phyloP scores from a whole-genome alignment of 2,888 invertebrate genomes.

The Adelphocoris suturalis region DNA sequence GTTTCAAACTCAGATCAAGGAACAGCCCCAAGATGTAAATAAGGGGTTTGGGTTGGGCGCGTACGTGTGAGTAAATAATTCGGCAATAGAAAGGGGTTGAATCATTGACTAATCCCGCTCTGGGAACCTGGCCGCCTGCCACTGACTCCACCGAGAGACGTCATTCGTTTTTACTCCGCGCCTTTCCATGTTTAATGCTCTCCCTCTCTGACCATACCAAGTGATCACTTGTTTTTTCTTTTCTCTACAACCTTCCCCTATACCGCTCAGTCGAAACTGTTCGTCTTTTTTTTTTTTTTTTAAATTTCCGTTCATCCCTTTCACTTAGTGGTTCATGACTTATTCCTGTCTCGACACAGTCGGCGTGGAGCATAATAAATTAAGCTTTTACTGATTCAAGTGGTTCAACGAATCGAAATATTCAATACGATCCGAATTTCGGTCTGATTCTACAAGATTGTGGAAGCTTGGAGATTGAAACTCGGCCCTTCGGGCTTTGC shows the following conservation, averaged over 20 bases:
- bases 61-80: constrained; percentile 71
- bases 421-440: not conserved
- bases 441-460: no score
- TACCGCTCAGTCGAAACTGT: constrained; percentile 13
- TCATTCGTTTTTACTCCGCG: constrained; percentile 67
- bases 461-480: no score
- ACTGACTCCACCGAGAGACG: constrained; percentile 53
- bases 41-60: constrained; percentile 41
- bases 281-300: constrained; percentile 54
- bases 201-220: constrained; percentile 56
- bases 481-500: no score
- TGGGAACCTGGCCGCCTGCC: constrained; percentile 67
- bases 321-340: constrained; percentile 67
- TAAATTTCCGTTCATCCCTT: constrained; percentile 44
- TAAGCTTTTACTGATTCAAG: not conserved
- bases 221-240: constrained; percentile 49
- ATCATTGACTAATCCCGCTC: constrained; percentile 69
- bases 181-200: constrained; percentile 70
- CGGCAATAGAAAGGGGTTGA: constrained; percentile 66
- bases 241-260: constrained; percentile 21
- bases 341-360: constrained; percentile 37
- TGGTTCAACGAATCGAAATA: not conserved
- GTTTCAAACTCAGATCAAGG: constrained; percentile 11
- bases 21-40: constrained; percentile 57
- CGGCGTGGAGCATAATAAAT: constrained; percentile 12